These are phyloP conservation scores for Lypha dubia DNA, from an alignment of 2,888 invertebrate genomes.

Conservation along the genomic window DNA sequence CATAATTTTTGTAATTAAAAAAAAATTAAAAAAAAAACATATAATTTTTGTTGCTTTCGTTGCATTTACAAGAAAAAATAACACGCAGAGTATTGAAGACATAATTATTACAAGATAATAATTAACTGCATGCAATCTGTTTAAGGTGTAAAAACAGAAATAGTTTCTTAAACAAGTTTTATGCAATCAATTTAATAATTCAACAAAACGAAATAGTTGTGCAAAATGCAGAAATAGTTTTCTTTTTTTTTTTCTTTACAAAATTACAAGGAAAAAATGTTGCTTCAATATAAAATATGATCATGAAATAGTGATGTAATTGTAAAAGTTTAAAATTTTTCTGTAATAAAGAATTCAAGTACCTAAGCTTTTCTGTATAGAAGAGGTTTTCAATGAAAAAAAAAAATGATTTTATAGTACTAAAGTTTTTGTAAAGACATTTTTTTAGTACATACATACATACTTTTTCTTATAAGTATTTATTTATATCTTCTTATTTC, in stretches of 20 bases:
- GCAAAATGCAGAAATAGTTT: constrained; percentile 47
- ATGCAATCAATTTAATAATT: constrained; percentile 65
- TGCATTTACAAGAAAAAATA: constrained; percentile 57
- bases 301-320: not conserved
- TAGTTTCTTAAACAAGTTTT: constrained; percentile 63
- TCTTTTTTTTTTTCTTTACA: not conserved
- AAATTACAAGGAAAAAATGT: constrained; percentile 17
- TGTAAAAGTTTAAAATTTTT: no score
- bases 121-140: constrained; percentile 69
- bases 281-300: not conserved
- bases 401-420: no score
- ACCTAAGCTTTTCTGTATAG: no score
- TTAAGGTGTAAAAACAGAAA: constrained; percentile 55
- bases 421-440: no score
- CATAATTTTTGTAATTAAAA: constrained; percentile 53
- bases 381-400: no score
- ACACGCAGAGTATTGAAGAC: constrained; percentile 47
- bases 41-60: not conserved
- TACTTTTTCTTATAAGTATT: no score
- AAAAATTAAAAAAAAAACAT: not conserved
- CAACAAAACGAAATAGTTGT: constrained; percentile 52
- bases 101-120: constrained; percentile 60
- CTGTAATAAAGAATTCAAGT: no score
- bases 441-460: no score
- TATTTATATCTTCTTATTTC: no score